phyloP scores from a whole-genome alignment of 2,888 invertebrate genomes.

The Drosophila longiperda region DNA sequence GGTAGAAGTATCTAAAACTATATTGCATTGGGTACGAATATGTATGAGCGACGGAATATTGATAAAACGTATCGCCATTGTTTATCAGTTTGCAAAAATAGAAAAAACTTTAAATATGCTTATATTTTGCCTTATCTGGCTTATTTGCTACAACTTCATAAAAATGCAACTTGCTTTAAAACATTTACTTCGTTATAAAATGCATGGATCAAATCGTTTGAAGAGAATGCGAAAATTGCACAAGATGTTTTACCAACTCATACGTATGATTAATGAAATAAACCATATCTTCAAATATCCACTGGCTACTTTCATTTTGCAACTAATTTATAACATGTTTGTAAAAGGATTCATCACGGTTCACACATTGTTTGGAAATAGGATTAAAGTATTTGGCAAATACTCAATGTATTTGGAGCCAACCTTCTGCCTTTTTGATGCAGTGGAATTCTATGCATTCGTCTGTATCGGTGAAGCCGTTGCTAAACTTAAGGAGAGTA shows the following conservation, averaged over 20 bases:
- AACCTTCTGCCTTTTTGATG: fast-evolving
- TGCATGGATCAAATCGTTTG: slow-evolving; percentile 2
- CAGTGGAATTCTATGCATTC: background rate
- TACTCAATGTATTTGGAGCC: fast-evolving
- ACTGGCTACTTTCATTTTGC: background rate
- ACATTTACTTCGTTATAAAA: background rate
- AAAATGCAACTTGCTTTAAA: slow-evolving; percentile 4
- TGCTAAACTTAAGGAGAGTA: background rate
- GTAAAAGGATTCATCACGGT: background rate
- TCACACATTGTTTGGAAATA: background rate
- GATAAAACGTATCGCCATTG: background rate
- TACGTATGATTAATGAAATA: slow-evolving; percentile 11
- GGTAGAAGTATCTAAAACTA: no score
- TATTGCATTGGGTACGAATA: no score
- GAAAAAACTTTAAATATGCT: background rate
- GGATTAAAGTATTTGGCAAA: fast-evolving
- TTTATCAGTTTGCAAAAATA: fast-evolving
- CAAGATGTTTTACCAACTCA: slow-evolving; percentile 14
- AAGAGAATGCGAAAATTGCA: background rate
- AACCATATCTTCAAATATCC: slow-evolving; percentile 27
- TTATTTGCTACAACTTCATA: background rate
- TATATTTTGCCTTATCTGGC: slow-evolving; percentile 11
- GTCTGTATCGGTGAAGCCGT: background rate
- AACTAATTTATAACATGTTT: background rate
- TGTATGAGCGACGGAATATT: fast-evolving